A percentile compares a stretch with the other conserved stretches of the same genome.
These are phyloP conservation scores for Axis porcinus DNA, from an alignment of 2,113 vertebrate genomes.

Conservation along the genomic window DNA sequence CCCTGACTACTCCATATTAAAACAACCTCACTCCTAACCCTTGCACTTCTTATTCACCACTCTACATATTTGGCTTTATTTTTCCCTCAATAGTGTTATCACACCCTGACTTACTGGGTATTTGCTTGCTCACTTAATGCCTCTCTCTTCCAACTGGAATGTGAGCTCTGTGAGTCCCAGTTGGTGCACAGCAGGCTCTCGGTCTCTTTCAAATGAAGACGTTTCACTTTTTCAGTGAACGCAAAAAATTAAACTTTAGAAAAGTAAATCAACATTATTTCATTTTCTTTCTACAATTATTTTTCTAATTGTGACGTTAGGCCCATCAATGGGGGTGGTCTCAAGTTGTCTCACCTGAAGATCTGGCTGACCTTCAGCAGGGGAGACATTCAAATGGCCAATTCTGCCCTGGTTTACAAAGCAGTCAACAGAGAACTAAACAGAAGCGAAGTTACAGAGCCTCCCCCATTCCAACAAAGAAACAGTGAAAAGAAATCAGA, in stretches of 20 bases:
- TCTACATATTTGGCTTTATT: neutral
- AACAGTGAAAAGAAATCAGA: conserved; percentile 60
- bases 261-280: conserved; percentile 2
- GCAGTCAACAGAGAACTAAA: neutral
- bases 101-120: neutral
- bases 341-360: neutral
- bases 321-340: neutral
- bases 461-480: conserved; percentile 56
- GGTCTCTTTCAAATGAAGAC: conserved; percentile 2
- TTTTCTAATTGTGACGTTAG: neutral
- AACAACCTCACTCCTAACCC: neutral
- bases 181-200: neutral
- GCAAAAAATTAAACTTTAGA: conserved; percentile 6
- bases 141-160: neutral
- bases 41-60: neutral
- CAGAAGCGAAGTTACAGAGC: conserved; percentile 22
- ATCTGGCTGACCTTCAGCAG: neutral
- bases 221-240: neutral
- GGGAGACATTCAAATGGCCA: neutral
- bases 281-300: neutral
- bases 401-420: conserved; percentile 50
- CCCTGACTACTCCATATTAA: neutral
- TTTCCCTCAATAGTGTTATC: neutral
- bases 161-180: neutral
- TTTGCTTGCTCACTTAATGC: neutral